These are phyloP conservation scores for Sciurus niger DNA, from an alignment of 2,113 vertebrate species.

Conservation along the genomic window DNA sequence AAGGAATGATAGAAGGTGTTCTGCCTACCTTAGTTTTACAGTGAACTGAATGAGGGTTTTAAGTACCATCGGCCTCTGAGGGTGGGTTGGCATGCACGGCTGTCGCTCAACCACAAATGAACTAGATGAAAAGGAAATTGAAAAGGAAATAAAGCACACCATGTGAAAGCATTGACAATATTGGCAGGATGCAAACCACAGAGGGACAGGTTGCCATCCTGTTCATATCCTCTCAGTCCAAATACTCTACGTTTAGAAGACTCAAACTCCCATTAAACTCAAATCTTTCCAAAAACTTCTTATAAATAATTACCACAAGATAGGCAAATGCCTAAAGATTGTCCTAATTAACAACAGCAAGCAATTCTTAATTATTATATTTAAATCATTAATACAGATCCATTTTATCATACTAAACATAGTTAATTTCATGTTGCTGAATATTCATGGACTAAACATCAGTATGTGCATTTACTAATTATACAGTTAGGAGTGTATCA, in stretches of 20 bases:
- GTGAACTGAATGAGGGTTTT: conserved; percentile 98
- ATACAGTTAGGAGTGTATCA: background rate
- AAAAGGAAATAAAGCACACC: conserved; percentile 12
- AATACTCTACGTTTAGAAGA: conserved; percentile 46
- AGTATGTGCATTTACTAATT: background rate
- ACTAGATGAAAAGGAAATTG: conserved; percentile 87
- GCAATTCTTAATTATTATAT: background rate
- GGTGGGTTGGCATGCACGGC: conserved; percentile 98
- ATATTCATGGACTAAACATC: background rate
- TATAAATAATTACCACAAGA: conserved; percentile 47
- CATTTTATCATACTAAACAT: conserved; percentile 8
- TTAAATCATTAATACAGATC: conserved; percentile 22
- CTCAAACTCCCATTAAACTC: background rate
- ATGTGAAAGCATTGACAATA: conserved; percentile 56
- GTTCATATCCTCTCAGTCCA: conserved; percentile 6
- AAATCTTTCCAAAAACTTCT: background rate
- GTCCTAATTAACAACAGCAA: background rate
- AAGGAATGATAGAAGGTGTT: background rate
- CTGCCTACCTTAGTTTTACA: conserved; percentile 96
- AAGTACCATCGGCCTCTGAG: conserved; percentile 97
- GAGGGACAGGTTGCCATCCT: conserved; percentile 3
- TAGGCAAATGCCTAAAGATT: background rate
- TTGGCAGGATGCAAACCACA: background rate
- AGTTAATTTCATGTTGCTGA: conserved; percentile 10
- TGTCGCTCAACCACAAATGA: conserved; percentile 98